Evolutionary conservation across 2,888 invertebrate genomes (phyloP).

Genomic region (Cerastis leucographa): DNA sequence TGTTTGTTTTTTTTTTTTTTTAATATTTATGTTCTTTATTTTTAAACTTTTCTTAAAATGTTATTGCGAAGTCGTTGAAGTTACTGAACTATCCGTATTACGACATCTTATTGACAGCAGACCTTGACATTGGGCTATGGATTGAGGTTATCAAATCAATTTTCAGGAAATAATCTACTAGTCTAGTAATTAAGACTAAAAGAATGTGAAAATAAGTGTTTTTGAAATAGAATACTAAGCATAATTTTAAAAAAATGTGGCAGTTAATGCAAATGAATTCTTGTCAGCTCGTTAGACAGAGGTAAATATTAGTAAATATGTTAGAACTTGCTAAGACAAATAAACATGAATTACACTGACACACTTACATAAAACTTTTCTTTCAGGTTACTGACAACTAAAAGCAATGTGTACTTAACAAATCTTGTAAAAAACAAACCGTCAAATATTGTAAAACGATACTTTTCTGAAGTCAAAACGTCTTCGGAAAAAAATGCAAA

Average conservation of each 20-base stretch:
- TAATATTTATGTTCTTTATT: background rate
- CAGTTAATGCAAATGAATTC: slow-evolving; percentile 83
- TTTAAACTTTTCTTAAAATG: background rate
- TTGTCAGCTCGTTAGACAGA: slow-evolving; percentile 80
- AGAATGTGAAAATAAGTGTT: slow-evolving; percentile 70
- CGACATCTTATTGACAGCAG: slow-evolving; percentile 61
- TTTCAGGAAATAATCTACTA: slow-evolving; percentile 50
- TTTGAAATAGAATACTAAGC: slow-evolving; percentile 30
- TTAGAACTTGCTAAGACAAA: slow-evolving; percentile 27
- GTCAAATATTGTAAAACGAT: slow-evolving; percentile 76
- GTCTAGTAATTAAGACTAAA: slow-evolving; percentile 65
- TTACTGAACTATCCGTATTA: slow-evolving; percentile 60
- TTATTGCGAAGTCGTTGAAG: background rate
- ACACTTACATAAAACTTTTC: slow-evolving; percentile 35
- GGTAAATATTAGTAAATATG: slow-evolving; percentile 72
- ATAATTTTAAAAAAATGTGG: slow-evolving; percentile 79
- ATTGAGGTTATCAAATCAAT: slow-evolving; percentile 60
- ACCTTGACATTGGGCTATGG: slow-evolving; percentile 57
- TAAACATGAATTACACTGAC: slow-evolving; percentile 40
- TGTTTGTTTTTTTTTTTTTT: background rate
- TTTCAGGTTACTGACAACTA: slow-evolving; percentile 82
- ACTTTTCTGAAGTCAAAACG: slow-evolving; percentile 78
- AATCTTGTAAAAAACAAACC: slow-evolving; percentile 82
- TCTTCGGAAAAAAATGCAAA: slow-evolving; percentile 77
- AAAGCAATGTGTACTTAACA: slow-evolving; percentile 75